These are phyloP conservation scores for Metridium senile DNA, from an alignment of 92 coral and sea anemone genomes.

Conservation along the genomic window DNA sequence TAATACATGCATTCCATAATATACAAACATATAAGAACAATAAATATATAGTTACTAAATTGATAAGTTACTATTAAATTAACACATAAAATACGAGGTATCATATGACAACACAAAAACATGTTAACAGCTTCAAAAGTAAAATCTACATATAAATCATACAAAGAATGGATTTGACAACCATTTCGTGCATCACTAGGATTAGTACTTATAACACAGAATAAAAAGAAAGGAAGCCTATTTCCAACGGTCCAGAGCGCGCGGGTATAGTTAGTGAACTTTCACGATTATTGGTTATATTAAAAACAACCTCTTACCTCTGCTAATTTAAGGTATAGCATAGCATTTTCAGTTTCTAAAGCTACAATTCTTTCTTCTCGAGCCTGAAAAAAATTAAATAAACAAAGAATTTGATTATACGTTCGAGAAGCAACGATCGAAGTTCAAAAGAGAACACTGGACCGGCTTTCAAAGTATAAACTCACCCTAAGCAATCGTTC, in stretches of 20 bases:
- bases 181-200: not conserved
- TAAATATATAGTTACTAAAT: too few species aligned
- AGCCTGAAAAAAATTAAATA: slow-evolving; percentile 56
- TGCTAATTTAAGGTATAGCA: slow-evolving; percentile 96
- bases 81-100: too few species aligned
- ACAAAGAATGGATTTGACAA: not conserved
- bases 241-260: not conserved
- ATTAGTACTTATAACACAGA: not conserved
- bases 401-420: not conserved
- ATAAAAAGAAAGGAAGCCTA: not conserved
- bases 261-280: not conserved
- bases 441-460: not conserved
- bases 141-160: not conserved
- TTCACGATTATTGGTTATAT: not conserved
- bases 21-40: too few species aligned
- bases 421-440: not conserved
- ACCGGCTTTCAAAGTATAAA: not conserved
- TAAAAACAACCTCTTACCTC: slow-evolving; percentile 51
- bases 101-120: too few species aligned
- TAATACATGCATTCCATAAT: too few species aligned
- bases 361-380: slow-evolving; percentile 98
- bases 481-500: slow-evolving; percentile 89
- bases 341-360: slow-evolving; percentile 97
- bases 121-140: not conserved
- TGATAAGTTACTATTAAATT: too few species aligned